A percentile compares a stretch with the other conserved stretches of the same genome.
These are phyloP conservation scores for Argyresthia goedartella DNA, from an alignment of 2,888 invertebrate species.

Conservation along the genomic window DNA sequence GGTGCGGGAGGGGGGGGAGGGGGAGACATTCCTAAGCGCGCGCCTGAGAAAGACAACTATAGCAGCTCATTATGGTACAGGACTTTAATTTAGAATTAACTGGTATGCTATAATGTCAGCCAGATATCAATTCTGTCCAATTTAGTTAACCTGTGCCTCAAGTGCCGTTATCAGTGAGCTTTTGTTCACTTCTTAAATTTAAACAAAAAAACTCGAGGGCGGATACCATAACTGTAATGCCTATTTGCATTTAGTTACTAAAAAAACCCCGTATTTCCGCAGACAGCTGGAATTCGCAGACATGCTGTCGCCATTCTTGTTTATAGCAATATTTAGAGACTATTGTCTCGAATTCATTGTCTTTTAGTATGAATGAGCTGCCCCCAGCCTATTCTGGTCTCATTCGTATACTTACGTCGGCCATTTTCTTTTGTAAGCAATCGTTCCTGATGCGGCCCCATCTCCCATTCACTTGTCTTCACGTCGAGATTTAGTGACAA, in stretches of 20 bases:
- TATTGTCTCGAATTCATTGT: not conserved
- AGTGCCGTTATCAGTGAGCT: no score
- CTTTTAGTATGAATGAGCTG: not conserved
- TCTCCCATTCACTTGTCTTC: constrained; percentile 34
- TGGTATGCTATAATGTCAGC: not conserved
- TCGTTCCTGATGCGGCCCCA: constrained; percentile 16
- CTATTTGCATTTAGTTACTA: no score
- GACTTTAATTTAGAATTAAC: not conserved
- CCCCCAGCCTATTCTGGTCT: not conserved
- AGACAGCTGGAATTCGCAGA: not conserved
- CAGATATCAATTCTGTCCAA: no score
- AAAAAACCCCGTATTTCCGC: no score
- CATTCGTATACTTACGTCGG: not conserved
- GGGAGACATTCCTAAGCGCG: constrained; percentile 24
- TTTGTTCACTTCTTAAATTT: no score
- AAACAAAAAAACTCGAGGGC: no score
- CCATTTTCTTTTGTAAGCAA: constrained; percentile 15
- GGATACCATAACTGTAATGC: no score
- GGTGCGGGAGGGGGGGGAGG: constrained; percentile 13
- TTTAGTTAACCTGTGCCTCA: no score
- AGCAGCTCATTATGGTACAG: not conserved
- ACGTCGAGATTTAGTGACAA: constrained; percentile 4
- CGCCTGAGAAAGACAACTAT: not conserved
- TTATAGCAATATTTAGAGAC: not conserved
- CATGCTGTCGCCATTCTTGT: not conserved